Conservation (phyloP, 2,113 vertebrate species). For the Nesospiza acunhae region DNA sequence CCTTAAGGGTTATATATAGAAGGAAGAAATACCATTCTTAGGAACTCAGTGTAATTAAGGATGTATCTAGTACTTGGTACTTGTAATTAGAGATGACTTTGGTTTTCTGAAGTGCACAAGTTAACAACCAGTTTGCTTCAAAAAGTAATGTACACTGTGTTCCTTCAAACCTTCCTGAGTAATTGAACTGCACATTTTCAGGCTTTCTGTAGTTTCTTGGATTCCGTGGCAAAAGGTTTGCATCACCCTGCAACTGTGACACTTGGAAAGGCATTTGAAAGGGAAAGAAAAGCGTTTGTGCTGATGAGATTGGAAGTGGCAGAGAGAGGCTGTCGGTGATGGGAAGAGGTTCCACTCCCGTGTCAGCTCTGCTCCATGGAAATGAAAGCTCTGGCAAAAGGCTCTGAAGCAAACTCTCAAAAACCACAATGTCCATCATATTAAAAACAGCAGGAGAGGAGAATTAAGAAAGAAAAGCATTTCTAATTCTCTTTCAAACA, state of each 20-base stretch:
- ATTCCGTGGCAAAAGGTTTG: constrained; percentile 31
- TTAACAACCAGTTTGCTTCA: background rate
- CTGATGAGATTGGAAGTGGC: constrained; percentile 52
- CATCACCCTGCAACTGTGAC: constrained; percentile 24
- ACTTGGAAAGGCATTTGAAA: constrained; percentile 22
- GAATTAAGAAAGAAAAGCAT: constrained; percentile 84
- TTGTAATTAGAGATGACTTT: constrained; percentile 23
- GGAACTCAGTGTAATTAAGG: background rate
- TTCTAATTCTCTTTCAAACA: constrained; percentile 80
- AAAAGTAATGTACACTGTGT: background rate
- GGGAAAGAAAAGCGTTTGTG: background rate
- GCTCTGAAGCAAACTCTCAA: constrained; percentile 66
- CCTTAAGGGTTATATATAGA: background rate
- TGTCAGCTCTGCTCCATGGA: constrained; percentile 73
- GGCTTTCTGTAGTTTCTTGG: background rate
- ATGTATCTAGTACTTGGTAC: background rate
- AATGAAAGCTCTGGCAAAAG: constrained; percentile 77
- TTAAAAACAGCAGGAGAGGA: constrained; percentile 80
- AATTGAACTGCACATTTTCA: background rate
- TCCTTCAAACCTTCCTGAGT: constrained; percentile 1
- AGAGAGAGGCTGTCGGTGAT: constrained; percentile 4
- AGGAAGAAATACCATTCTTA: constrained; percentile 18
- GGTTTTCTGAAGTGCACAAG: background rate
- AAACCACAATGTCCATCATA: constrained; percentile 79
- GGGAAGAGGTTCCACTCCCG: constrained; percentile 44